Evolutionary conservation across 2,888 invertebrate genomes (phyloP).

Genomic region (Eupeodes luniger): DNA sequence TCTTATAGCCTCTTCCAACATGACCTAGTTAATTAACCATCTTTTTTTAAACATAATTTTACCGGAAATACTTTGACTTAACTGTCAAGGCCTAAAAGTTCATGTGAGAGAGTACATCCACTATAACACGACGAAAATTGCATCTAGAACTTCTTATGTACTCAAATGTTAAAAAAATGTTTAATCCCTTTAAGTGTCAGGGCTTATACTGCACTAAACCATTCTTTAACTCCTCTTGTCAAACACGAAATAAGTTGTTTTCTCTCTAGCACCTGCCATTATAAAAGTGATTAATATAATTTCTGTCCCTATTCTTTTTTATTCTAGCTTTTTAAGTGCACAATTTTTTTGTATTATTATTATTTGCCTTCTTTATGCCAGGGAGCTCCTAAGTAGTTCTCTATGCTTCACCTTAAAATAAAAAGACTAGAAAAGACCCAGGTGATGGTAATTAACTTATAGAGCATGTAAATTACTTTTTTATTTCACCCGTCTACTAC

Average conservation of each 20-base stretch:
- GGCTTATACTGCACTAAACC: too few relatives aligned
- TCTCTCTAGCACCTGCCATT: slow-evolving; percentile 55
- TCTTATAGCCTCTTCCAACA: neutral
- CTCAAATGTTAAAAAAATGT: neutral
- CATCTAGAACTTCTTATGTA: too few relatives aligned
- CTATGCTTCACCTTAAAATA: neutral
- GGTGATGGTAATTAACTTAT: slow-evolving; percentile 45
- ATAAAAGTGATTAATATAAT: slow-evolving; percentile 53
- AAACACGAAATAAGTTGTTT: slow-evolving; percentile 5
- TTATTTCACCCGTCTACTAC: slow-evolving; percentile 1
- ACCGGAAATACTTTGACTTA: neutral
- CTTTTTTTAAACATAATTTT: neutral
- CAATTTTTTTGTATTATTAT: slow-evolving; percentile 6
- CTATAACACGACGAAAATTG: neutral
- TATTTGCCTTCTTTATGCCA: slow-evolving; percentile 8
- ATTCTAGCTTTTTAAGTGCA: neutral
- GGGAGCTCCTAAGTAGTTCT: slow-evolving; percentile 4
- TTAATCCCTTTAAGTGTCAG: neutral
- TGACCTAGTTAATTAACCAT: neutral
- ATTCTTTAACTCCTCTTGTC: neutral
- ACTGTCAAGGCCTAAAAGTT: neutral
- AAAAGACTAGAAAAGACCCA: neutral
- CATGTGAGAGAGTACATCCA: neutral
- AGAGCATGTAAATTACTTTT: slow-evolving; percentile 44
- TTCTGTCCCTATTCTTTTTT: slow-evolving; percentile 40